These are phyloP conservation scores for Ailuropoda melanoleuca DNA, from an alignment of 2,113 vertebrate species.

Conservation along the genomic window DNA sequence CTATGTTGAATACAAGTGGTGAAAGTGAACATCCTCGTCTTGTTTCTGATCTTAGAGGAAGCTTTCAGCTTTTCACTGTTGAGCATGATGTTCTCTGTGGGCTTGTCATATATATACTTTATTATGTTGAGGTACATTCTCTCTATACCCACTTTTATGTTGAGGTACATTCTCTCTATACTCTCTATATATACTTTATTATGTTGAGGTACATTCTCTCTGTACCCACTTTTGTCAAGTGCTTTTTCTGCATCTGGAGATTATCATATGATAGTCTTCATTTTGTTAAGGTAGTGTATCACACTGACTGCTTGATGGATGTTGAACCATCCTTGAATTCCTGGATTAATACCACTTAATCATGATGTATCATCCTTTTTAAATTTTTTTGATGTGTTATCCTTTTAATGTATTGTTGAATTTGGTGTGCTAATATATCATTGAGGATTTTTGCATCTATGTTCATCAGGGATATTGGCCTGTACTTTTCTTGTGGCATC, in stretches of 20 bases:
- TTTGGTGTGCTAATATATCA: neutral
- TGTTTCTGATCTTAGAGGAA: neutral
- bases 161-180: neutral
- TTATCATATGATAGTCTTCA: neutral
- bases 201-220: neutral
- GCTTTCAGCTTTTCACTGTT: neutral
- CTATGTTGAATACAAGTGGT: neutral
- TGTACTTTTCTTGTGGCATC: neutral
- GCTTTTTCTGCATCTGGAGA: neutral
- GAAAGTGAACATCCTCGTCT: neutral
- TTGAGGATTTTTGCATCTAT: neutral
- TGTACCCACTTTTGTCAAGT: neutral
- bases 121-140: neutral
- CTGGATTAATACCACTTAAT: neutral
- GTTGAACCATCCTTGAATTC: neutral
- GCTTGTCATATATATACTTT: neutral
- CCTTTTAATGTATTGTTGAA: neutral
- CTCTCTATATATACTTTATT: neutral
- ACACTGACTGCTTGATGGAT: neutral
- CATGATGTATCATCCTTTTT: neutral
- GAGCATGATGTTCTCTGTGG: neutral
- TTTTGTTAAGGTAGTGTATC: neutral
- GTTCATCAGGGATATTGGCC: neutral
- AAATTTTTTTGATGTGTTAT: neutral
- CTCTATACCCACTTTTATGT: neutral